These are phyloP conservation scores for Lagocephalus sceleratus DNA, from an alignment of 2,797 vertebrate species.

Conservation along the genomic window DNA sequence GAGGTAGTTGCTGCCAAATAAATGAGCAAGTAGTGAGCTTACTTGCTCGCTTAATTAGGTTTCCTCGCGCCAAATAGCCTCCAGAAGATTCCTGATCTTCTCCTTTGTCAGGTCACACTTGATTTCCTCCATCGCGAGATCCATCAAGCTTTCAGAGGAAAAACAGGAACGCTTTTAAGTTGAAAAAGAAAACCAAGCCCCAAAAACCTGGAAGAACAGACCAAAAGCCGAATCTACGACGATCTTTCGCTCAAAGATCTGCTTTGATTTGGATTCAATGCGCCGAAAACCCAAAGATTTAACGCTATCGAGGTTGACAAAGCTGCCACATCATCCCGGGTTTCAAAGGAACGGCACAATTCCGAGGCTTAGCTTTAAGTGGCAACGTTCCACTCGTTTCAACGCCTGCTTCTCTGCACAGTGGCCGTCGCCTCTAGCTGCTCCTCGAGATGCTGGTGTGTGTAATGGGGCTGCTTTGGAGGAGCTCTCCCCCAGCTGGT, in stretches of 20 bases:
- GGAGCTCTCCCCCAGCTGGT: conserved; percentile 75
- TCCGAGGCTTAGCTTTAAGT: conserved; percentile 47
- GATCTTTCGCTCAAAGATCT: conserved; percentile 11
- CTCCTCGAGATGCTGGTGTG: conserved; percentile 55
- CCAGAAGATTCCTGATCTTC: conserved; percentile 24
- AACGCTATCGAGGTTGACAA: conserved; percentile 21
- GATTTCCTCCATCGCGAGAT: conserved; percentile 26
- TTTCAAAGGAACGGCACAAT: conserved; percentile 37
- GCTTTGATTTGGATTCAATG: conserved; percentile 15
- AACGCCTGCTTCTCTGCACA: conserved; percentile 45
- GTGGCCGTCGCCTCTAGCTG: conserved; percentile 47
- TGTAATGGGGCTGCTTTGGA: conserved; percentile 67
- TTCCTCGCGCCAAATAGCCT: conserved; percentile 34
- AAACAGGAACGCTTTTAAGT: too few relatives aligned
- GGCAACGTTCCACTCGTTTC: conserved; percentile 40
- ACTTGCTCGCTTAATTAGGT: conserved; percentile 45
- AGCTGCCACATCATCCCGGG: conserved; percentile 33
- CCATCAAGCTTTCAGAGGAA: conserved; percentile 24
- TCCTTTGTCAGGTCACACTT: conserved; percentile 14
- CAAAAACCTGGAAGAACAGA: conserved; percentile 35
- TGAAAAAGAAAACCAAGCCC: too few relatives aligned
- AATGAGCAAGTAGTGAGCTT: conserved; percentile 53
- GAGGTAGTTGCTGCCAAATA: conserved; percentile 40
- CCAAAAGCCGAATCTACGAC: conserved; percentile 5
- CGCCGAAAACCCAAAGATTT: conserved; percentile 13